These are phyloP conservation scores for Lacerta viridis DNA, from an alignment of 2,797 vertebrate species.

Conservation along the genomic window DNA sequence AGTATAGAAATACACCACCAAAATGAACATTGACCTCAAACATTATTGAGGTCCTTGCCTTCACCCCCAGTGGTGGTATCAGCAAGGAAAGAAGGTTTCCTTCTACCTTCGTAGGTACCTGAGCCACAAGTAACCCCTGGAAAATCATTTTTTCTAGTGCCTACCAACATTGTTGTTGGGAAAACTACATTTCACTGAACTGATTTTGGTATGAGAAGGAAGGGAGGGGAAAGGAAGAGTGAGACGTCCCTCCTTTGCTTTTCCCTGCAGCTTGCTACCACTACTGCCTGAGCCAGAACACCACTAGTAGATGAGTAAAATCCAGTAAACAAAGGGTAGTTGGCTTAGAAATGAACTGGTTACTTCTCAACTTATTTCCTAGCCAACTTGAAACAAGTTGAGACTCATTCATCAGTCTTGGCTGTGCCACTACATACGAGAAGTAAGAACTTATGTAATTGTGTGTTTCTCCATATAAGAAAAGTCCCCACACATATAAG, in stretches of 20 bases:
- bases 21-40: too few relatives aligned
- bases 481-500: neutral
- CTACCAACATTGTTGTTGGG: neutral
- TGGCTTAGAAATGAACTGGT: neutral
- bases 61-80: neutral
- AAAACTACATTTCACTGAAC: neutral
- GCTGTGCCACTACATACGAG: neutral
- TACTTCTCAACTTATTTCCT: neutral
- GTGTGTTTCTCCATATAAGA: neutral
- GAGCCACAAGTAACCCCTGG: neutral
- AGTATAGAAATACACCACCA: too few relatives aligned
- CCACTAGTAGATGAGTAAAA: neutral
- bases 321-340: too few relatives aligned
- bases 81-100: neutral
- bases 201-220: neutral
- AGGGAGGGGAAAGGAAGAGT: neutral
- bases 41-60: neutral
- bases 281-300: neutral
- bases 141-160: neutral
- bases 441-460: neutral
- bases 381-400: neutral
- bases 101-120: neutral
- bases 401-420: neutral
- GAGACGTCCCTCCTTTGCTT: neutral
- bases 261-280: neutral